phyloP scores from a whole-genome alignment of 23 tunicate species.

The Corella eumyota region DNA sequence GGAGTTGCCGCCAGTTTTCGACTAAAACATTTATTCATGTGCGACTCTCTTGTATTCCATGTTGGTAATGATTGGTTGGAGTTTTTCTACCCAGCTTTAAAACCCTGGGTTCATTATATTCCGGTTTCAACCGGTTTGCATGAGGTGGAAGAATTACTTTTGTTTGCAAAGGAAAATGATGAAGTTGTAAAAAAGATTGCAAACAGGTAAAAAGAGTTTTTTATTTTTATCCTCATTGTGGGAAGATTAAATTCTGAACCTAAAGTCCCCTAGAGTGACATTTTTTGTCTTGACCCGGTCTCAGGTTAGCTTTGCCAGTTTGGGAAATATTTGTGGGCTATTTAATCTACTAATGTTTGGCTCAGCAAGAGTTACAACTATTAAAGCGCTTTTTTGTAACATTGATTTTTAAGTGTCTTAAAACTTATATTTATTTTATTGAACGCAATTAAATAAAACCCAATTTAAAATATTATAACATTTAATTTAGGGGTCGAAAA shows the following conservation, averaged over 20 bases:
- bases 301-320: too few relatives aligned
- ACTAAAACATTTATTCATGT: constrained; percentile 80
- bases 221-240: not conserved
- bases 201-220: constrained; percentile 18
- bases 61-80: constrained; percentile 87
- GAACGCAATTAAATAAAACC: too few relatives aligned
- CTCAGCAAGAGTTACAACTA: too few relatives aligned
- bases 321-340: too few relatives aligned
- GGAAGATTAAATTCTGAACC: too few relatives aligned
- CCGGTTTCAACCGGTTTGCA: constrained; percentile 35
- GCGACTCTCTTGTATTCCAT: constrained; percentile 78
- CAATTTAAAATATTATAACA: not conserved
- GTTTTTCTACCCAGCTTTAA: constrained; percentile 75
- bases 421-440: too few relatives aligned
- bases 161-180: constrained; percentile 70
- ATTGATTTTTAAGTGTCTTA: too few relatives aligned
- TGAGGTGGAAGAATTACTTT: constrained; percentile 64
- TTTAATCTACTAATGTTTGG: too few relatives aligned
- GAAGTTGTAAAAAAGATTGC: constrained; percentile 64
- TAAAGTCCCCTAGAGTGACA: too few relatives aligned
- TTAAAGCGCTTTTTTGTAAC: too few relatives aligned
- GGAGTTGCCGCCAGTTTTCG: constrained; percentile 96
- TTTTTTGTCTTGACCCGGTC: too few relatives aligned
- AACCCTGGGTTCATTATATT: constrained; percentile 88
- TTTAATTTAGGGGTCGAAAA: constrained; percentile 35